These are phyloP conservation scores for Eristalis pertinax DNA, from an alignment of 2,888 invertebrate species.

Conservation along the genomic window DNA sequence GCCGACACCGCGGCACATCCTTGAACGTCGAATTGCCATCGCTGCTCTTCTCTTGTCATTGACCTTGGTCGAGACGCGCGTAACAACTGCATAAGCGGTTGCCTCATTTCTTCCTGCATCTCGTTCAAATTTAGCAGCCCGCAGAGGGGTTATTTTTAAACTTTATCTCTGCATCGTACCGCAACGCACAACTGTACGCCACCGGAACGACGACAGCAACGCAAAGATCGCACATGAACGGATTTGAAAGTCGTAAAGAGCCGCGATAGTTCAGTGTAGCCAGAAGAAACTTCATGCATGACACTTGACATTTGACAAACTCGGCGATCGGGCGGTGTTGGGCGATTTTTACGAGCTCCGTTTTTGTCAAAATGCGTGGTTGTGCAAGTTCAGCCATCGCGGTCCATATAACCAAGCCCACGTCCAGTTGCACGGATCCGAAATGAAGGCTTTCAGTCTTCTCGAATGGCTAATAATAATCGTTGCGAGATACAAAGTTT, in stretches of 20 bases:
- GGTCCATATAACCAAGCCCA: background rate
- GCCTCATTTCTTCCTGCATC: background rate
- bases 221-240: background rate
- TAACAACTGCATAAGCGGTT: slow-evolving; percentile 16
- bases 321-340: background rate
- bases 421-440: background rate
- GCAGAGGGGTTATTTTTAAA: background rate
- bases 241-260: background rate
- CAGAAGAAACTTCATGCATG: background rate
- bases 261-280: too few relatives aligned
- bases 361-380: background rate
- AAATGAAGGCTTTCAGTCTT: background rate
- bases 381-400: background rate
- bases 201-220: background rate
- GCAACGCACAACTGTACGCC: background rate
- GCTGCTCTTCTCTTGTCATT: slow-evolving; percentile 30
- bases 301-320: background rate
- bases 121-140: background rate
- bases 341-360: background rate
- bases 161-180: background rate
- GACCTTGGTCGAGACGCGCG: slow-evolving; percentile 28
- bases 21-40: background rate
- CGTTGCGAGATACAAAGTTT: background rate
- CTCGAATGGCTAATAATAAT: background rate
- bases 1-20: background rate